Conservation (phyloP, 2,113 vertebrate species). For the Polypterus bichir region DNA sequence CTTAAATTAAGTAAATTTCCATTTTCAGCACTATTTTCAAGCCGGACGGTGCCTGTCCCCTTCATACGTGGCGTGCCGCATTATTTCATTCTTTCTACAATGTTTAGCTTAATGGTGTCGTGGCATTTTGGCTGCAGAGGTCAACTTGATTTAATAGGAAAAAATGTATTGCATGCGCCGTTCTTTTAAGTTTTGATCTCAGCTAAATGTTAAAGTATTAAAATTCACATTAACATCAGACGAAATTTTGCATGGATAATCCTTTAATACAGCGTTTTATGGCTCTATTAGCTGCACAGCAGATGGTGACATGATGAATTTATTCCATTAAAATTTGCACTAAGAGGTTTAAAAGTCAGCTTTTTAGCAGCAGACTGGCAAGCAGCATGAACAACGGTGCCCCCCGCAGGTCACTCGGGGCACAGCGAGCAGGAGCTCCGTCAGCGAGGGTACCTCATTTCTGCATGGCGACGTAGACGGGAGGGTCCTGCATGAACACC, state of each 20-base stretch:
- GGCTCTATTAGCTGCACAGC: slow-evolving; percentile 74
- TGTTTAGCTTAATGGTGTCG: slow-evolving; percentile 68
- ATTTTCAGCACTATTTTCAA: slow-evolving; percentile 4
- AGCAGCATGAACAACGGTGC: slow-evolving; percentile 46
- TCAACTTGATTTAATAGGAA: slow-evolving; percentile 71
- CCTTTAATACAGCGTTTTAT: slow-evolving; percentile 80
- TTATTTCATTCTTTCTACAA: slow-evolving; percentile 63
- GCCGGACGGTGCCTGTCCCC: not conserved
- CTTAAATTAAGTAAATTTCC: slow-evolving; percentile 4
- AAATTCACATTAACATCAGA: slow-evolving; percentile 73
- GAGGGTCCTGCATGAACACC: too few relatives aligned
- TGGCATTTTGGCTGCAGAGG: slow-evolving; percentile 70
- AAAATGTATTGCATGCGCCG: slow-evolving; percentile 74
- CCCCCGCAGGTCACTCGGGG: too few relatives aligned
- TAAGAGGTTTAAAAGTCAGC: slow-evolving; percentile 75
- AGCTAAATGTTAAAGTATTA: slow-evolving; percentile 83
- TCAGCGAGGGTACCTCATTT: too few relatives aligned
- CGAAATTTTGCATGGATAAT: slow-evolving; percentile 76
- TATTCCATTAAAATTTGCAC: slow-evolving; percentile 73
- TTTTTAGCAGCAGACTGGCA: slow-evolving; percentile 73
- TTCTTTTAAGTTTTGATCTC: slow-evolving; percentile 74
- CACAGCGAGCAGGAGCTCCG: too few relatives aligned
- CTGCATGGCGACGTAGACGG: too few relatives aligned
- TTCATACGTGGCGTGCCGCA: slow-evolving; percentile 30
- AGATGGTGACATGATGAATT: slow-evolving; percentile 78